phyloP scores from a whole-genome alignment of 2,113 vertebrate genomes.

The Thamnaconus septentrionalis region DNA sequence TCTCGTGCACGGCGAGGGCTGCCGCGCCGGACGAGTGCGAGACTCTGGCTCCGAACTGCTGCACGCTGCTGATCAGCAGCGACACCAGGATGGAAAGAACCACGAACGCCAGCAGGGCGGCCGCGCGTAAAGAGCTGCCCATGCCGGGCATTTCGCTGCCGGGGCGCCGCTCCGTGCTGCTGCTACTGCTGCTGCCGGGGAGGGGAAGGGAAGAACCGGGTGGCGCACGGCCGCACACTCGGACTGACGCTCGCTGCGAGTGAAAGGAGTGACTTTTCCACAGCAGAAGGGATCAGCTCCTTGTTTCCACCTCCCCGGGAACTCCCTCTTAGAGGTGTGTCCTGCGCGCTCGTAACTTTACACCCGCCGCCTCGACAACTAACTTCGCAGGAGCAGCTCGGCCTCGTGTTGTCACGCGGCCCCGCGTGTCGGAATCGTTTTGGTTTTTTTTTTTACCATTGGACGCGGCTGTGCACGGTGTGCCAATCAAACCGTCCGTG shows the following conservation, averaged over 20 bases:
- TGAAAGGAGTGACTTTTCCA: slow-evolving; percentile 26
- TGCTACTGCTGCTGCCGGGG: slow-evolving; percentile 5
- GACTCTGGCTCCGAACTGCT: slow-evolving; percentile 59
- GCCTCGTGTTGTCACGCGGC: slow-evolving; percentile 39
- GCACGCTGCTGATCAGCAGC: slow-evolving; percentile 71
- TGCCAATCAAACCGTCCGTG: too few species aligned
- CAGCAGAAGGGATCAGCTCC: slow-evolving; percentile 43
- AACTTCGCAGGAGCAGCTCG: slow-evolving; percentile 41
- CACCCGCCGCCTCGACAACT: slow-evolving; percentile 39
- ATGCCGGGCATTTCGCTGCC: slow-evolving; percentile 58
- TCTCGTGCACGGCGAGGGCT: slow-evolving; percentile 33
- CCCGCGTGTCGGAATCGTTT: slow-evolving; percentile 1
- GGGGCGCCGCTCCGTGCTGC: slow-evolving; percentile 8
- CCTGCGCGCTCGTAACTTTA: slow-evolving; percentile 67
- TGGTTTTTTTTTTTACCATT: too few species aligned
- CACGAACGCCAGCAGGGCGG: slow-evolving; percentile 68
- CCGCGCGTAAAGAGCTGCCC: slow-evolving; percentile 68
- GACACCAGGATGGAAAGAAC: slow-evolving; percentile 70
- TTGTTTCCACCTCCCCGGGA: slow-evolving; percentile 63
- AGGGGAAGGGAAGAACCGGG: background rate
- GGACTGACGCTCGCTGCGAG: slow-evolving; percentile 15
- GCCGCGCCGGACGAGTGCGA: slow-evolving; percentile 38
- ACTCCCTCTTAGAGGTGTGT: slow-evolving; percentile 75
- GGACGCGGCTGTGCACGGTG: too few species aligned
- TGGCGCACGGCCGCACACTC: slow-evolving; percentile 26